A percentile compares a stretch with the other conserved stretches of the same genome.
Evolutionary conservation across 2,888 invertebrate species (phyloP).

Genomic region (Sarcophaga variegata): DNA sequence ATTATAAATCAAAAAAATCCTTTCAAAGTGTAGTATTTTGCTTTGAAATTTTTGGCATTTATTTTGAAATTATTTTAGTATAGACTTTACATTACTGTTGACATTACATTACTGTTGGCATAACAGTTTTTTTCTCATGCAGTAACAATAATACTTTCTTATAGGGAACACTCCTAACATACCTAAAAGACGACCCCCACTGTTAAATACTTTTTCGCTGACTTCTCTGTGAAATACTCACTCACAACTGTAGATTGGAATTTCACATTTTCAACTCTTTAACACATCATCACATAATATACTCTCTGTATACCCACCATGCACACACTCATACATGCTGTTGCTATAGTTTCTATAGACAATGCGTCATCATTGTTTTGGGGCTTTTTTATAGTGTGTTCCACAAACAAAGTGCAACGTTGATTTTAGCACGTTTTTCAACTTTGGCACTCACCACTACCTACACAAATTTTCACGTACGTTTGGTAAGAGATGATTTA

Average conservation of each 20-base stretch:
- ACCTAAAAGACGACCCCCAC: too few relatives aligned
- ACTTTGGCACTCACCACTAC: slow-evolving; percentile 29
- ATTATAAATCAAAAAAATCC: too few relatives aligned
- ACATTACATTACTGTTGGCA: too few relatives aligned
- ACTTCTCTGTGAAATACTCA: neutral
- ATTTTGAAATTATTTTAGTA: too few relatives aligned
- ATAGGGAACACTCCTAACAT: too few relatives aligned
- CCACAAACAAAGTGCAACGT: slow-evolving; percentile 47
- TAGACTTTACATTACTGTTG: too few relatives aligned
- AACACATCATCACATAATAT: slow-evolving; percentile 8
- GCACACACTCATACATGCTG: neutral
- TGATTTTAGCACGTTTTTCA: slow-evolving; percentile 58
- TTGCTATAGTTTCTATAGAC: neutral
- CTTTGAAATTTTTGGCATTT: too few relatives aligned
- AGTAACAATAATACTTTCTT: too few relatives aligned
- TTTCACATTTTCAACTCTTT: slow-evolving; percentile 45
- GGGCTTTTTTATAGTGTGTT: neutral
- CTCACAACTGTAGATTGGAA: neutral
- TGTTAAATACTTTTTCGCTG: too few relatives aligned
- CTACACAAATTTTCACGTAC: neutral
- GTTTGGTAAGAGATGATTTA: neutral
- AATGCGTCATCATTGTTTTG: slow-evolving; percentile 42
- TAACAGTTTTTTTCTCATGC: too few relatives aligned
- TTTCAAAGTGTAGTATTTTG: too few relatives aligned
- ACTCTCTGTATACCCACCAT: neutral